Base-by-base conservation (phyloP, 2,888 invertebrate species). In the Diaperis boleti region DNA sequence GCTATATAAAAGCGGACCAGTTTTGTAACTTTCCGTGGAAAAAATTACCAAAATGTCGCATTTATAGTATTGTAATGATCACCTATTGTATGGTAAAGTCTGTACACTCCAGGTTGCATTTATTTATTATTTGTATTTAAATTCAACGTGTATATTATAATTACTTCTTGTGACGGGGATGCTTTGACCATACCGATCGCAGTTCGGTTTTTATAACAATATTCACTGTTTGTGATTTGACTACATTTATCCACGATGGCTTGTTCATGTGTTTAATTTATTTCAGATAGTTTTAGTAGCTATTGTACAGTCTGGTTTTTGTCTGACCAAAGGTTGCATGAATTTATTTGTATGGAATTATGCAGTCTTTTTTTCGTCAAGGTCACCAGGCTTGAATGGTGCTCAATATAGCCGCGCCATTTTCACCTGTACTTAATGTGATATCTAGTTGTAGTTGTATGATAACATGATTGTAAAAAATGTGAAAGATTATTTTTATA, bases 341-440 rank as follows among this genome's bases (percentile, higher is more conserved):
- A 7, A 22, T 45, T 26, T 22, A 20, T 33, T 1, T 33, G 33
- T 2, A 45, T 41, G 17, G 5, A 22, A 45, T 22, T 13, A 14
- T 45, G 31, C 47, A 13, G 31, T 47, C 20, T 29, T 13, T 17
- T 10, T 44, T 18, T 10, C 2, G 17, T 31, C 17, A 14, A 11
- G 7, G 8, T 11, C 14, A 47, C 45, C 45, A 45, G 45, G 20
- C 18, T 13, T 45, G 13, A 22, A 35, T 22, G 52, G 26, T 52
- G 52, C 52, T 37, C 52, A 52, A 39, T 52, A 14, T 49, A 14
- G 22, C 22, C 22, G 55, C 44, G 31, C 47, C 55, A 55, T 55
- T 56, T 11, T 56, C 62, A 71, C 63, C 69, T 69, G 71, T 69
- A 70, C 68, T 71, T 69, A 71, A 67, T 71, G 70, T 71, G 70